phyloP scores from a whole-genome alignment of 2,888 invertebrate genomes.

The Stegophylla sp. region DNA sequence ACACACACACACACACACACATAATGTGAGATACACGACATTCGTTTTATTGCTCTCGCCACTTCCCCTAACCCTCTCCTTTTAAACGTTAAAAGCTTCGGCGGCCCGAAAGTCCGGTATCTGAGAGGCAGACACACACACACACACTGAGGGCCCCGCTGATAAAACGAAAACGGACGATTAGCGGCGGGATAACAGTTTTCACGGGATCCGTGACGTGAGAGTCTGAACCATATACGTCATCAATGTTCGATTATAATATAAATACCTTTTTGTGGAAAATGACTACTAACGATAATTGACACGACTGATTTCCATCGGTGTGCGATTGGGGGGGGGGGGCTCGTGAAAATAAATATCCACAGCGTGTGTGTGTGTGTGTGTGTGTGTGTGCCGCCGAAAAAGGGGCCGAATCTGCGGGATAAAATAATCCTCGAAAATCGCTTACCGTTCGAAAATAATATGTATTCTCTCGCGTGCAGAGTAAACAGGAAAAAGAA shows the following conservation, averaged over 20 bases:
- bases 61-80: background rate
- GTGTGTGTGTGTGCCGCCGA: too few relatives aligned
- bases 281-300: background rate
- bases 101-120: background rate
- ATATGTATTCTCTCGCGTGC: too few relatives aligned
- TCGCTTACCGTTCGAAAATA: too few relatives aligned
- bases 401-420: background rate
- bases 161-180: conserved; percentile 12
- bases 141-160: background rate
- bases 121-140: background rate
- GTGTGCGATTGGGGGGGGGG: too few relatives aligned
- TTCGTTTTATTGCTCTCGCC: conserved; percentile 38
- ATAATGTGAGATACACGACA: conserved; percentile 42
- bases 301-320: background rate
- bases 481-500: background rate
- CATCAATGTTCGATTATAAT: background rate
- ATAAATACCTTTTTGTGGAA: background rate
- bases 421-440: background rate
- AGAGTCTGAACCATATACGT: background rate
- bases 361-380: too few relatives aligned
- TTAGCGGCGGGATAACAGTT: background rate
- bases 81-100: conserved; percentile 31
- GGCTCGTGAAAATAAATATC: background rate
- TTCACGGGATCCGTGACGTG: background rate
- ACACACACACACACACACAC: too few relatives aligned